Evolutionary conservation across 64 coral and sea anemone species (phyloP).

Genomic region (Trachythela sp.): DNA sequence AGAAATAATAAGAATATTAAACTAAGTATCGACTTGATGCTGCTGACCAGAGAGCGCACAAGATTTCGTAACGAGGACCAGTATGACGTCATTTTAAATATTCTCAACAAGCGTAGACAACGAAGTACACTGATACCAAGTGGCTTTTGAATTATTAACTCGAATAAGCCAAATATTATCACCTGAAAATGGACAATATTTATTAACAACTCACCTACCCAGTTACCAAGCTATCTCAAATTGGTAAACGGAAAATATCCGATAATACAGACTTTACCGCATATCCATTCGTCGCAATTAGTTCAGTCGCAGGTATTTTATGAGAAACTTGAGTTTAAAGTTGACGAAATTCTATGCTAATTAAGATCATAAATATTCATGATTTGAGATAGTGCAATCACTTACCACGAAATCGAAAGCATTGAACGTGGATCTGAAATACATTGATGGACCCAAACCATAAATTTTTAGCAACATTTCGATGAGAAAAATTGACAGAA

Average conservation of each 20-base stretch:
- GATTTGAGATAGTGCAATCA: neutral
- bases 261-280: no score
- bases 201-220: neutral
- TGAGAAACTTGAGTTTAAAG: neutral
- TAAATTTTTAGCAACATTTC: slow-evolving; percentile 98
- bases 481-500: slow-evolving; percentile 70
- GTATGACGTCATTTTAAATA: slow-evolving; percentile 57
- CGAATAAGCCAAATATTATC: neutral
- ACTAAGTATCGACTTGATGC: slow-evolving; percentile 96
- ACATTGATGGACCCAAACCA: slow-evolving; percentile 63
- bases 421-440: slow-evolving; percentile 93
- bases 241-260: no score
- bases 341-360: no score
- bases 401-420: slow-evolving; percentile 89
- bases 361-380: no score
- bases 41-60: slow-evolving; percentile 81
- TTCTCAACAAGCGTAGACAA: slow-evolving; percentile 33
- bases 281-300: no score
- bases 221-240: no score
- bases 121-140: slow-evolving; percentile 46
- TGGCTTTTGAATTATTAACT: neutral
- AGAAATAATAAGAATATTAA: slow-evolving; percentile 94
- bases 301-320: neutral
- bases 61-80: slow-evolving; percentile 93
- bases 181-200: slow-evolving; percentile 11